These are phyloP conservation scores for Phlogophora meticulosa DNA, from an alignment of 2,888 invertebrate species.

Conservation along the genomic window DNA sequence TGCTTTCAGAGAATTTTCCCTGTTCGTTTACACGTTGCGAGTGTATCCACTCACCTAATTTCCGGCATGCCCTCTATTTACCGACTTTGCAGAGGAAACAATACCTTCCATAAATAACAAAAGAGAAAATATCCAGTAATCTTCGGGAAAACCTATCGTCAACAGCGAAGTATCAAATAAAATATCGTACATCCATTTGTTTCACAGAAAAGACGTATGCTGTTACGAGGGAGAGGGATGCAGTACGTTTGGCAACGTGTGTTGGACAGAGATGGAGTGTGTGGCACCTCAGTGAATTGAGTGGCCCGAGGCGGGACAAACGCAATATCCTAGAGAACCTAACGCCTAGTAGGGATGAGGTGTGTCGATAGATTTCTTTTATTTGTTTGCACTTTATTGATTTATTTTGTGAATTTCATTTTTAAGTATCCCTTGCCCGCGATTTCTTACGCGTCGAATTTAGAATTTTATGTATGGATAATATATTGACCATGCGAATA, in stretches of 20 bases:
- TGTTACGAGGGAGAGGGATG: slow-evolving; percentile 53
- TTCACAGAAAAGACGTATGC: slow-evolving; percentile 67
- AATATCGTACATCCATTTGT: slow-evolving; percentile 71
- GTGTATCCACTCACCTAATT: slow-evolving; percentile 39
- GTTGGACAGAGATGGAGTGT: slow-evolving; percentile 60
- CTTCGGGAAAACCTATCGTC: slow-evolving; percentile 48
- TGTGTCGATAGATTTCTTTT: slow-evolving; percentile 33
- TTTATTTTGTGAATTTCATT: background rate
- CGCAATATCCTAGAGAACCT: slow-evolving; percentile 76
- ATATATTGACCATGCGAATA: no score
- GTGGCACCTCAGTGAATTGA: slow-evolving; percentile 66
- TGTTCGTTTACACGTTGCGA: background rate
- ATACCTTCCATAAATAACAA: slow-evolving; percentile 43
- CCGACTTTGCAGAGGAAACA: slow-evolving; percentile 33
- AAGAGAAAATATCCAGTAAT: slow-evolving; percentile 38
- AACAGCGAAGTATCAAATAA: slow-evolving; percentile 73
- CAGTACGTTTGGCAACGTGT: slow-evolving; percentile 44
- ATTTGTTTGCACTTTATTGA: background rate
- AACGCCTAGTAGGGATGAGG: slow-evolving; percentile 60
- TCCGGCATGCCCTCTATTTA: slow-evolving; percentile 33
- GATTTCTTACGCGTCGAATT: no score
- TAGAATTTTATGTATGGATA: no score
- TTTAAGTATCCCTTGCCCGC: no score
- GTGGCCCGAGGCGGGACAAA: slow-evolving; percentile 74
- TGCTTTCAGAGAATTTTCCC: background rate